Base-by-base conservation (phyloP, 2,797 vertebrate genomes). In the Sus cebifrons region DNA sequence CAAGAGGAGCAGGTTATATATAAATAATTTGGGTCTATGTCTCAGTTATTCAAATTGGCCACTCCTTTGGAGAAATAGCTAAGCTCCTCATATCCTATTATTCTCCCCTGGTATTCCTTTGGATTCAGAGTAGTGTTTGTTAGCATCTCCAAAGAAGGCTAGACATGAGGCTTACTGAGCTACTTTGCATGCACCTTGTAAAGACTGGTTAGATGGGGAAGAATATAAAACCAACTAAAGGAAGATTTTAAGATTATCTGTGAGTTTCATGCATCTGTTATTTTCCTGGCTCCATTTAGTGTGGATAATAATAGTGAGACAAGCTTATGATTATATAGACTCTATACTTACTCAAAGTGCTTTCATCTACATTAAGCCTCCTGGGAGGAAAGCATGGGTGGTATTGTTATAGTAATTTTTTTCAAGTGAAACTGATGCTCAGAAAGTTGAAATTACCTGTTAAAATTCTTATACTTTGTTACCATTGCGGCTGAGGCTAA, bases 211-310 rank as follows among this genome's bases (percentile, higher is more conserved):
- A 68, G 23, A 75, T 85, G 81, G 1, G 68, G 96, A 95, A 91
- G 52, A 87, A 81, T 78, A 85, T 85, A 91, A 96, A 97, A 49
- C 54, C 1, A 1, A 70, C 71, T 60, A 88, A 91, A 91, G 73
- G 74, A 94, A 94, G 96, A 89, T 88, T 92, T 96, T 94, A 82
- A 96, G 67, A 93, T 93, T 91, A 95, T 89, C 87, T 95, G 29
- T 93, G 77, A 73, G 1, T 97, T 91, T 94, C n/a, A 87, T 78
- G 94, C 67, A 85, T 90, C 56, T 78, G 5, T 86, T 97, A 92
- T 96, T 95, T 97, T 94, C 79, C 74, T 92, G 79, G 23, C 49
- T 94, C 65, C 62, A 84, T 96, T 95, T 95, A 89, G 77, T 62
- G 64, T 60, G 49, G 67, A 62, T 62, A 86, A 96, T 94, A 74